Evolutionary conservation across 2,113 vertebrate genomes (phyloP), one percentile per base, ranked within the genome.

Genomic region (Mohoua ochrocephala): DNA sequence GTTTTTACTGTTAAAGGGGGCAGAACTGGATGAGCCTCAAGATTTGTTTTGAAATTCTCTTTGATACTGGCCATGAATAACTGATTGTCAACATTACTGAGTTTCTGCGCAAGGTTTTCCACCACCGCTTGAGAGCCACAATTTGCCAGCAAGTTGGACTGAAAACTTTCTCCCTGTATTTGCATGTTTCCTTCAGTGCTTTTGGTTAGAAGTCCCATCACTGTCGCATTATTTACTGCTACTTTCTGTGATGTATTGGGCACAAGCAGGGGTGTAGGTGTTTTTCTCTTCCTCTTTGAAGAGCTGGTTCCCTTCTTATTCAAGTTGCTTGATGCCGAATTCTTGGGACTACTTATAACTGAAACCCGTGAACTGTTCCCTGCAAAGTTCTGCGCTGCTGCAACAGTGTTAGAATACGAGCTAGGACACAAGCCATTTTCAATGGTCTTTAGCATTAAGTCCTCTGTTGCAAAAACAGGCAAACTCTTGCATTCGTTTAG

Each of bases 31-130:
- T 91, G 97, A 78, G 96, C 87, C 13, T 97, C 96, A 15, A 96
- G 92, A 80, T 85, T 98, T 28, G 96, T 96, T 98, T 98, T 98
- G 52, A 98, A 95, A 82, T 97, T 98, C 75, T 98, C 98, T 98
- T 98, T 98, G 79, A 99, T 97, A 60, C 98, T 98, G 81, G 98
- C 97, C 95, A 98, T 37, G 50, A 99, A 95, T 88, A 99, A 98
- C 91, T 99, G 99, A 97, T 97, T 98, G 97, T 98, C 98, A 93
- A 98, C 98, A 69, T 98, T 98, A 94, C 89, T 99, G 68, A 99
- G 97, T 49, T 98, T 98, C 85, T 98, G 71, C 3, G 98, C 81
- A 68, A 98, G 93, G 50, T 97, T 98, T 96, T 98, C 98, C 82
- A 98, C 91, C 49, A 98, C 91, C 2, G 89, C 93, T 75, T 98